Evolutionary conservation across 1,140 invertebrate genomes (phyloP).

Genomic region (Tyrophagus putrescentiae): DNA sequence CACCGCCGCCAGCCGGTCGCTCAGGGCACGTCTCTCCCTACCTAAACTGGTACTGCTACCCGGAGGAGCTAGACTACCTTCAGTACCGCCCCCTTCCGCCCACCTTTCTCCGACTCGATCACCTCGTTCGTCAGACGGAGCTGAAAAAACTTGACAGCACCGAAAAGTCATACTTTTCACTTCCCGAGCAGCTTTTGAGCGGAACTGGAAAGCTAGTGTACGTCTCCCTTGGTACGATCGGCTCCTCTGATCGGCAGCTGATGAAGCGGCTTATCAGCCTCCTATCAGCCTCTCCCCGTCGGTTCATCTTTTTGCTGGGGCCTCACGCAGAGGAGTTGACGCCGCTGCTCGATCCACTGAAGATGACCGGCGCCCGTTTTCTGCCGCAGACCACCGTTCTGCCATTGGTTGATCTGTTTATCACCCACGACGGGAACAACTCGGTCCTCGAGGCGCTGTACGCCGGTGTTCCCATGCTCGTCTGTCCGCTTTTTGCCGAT

Average conservation of each 20-base stretch:
- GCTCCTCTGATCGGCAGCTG: slow-evolving; percentile 26
- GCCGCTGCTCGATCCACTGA: slow-evolving; percentile 24
- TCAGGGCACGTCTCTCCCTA: neutral
- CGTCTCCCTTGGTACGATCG: slow-evolving; percentile 20
- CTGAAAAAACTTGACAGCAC: too few relatives aligned
- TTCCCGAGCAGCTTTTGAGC: slow-evolving; percentile 6
- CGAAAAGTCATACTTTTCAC: slow-evolving; percentile 7
- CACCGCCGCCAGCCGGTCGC: neutral
- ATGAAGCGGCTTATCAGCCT: slow-evolving; percentile 2
- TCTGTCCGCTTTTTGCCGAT: slow-evolving; percentile 19
- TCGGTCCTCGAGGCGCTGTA: slow-evolving; percentile 1
- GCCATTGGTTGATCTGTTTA: slow-evolving; percentile 19
- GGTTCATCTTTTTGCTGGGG: neutral
- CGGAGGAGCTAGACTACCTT: slow-evolving; percentile 15
- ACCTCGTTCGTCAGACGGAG: neutral
- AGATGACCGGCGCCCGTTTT: slow-evolving; percentile 14
- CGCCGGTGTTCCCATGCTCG: neutral
- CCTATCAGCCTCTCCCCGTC: neutral
- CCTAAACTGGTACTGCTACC: slow-evolving; percentile 13
- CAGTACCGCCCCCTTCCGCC: neutral
- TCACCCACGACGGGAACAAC: slow-evolving; percentile 21
- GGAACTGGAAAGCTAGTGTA: slow-evolving; percentile 18
- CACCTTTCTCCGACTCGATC: neutral
- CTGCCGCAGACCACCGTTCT: slow-evolving; percentile 13
- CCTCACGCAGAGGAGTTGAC: neutral